Evolutionary conservation across 2,888 invertebrate species (phyloP), one percentile per base, ranked within the genome.

Genomic region (Gari tellinella): DNA sequence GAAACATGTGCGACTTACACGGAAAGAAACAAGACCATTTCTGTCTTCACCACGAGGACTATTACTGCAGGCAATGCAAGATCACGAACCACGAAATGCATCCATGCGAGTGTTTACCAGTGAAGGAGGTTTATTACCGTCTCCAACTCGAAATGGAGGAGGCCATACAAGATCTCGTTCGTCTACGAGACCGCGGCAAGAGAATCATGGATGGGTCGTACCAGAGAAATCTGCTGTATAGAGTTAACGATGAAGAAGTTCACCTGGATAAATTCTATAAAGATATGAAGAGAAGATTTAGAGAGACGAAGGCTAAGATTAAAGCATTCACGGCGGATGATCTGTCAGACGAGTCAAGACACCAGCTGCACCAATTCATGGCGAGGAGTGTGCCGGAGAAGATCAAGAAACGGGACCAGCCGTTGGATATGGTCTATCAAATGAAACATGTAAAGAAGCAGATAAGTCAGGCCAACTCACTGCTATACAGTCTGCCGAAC

Each of bases 61-160:
- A 73, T 23, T 73, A 48, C 41, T 78, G 78, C 45, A 48, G 51
- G 10, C 45, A 49, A 31, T 78, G 78, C 51, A 69, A 69, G 43
- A 51, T 60, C n/a, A 31, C 37, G 14, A 57, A 41, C 8, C 78
- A 78, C 56, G 73, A 58, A 25, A 37, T 55, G 2, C 51, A 63
- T 40, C 67, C 78, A 25, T 78, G 78, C 51, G 78, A 78, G 49
- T 73, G 73, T 21, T 23, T 78, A 45, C 78, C 69, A 48, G 69
- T 73, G 43, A 62, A 60, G 2, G 78, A 73, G 37, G 53, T 73
- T 10, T 73, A 66, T 51, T 66, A 73, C 38, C 62, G 73, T 31
- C 69, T 78, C 26, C 73, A 73, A 26, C 55, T 67, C 14, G 73
- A 78, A 37, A 73, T 78, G 78, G 73, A 73, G 19, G 73, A 73